Conservation (phyloP, 2,888 invertebrate species). For the Eupithecia inturbata region DNA sequence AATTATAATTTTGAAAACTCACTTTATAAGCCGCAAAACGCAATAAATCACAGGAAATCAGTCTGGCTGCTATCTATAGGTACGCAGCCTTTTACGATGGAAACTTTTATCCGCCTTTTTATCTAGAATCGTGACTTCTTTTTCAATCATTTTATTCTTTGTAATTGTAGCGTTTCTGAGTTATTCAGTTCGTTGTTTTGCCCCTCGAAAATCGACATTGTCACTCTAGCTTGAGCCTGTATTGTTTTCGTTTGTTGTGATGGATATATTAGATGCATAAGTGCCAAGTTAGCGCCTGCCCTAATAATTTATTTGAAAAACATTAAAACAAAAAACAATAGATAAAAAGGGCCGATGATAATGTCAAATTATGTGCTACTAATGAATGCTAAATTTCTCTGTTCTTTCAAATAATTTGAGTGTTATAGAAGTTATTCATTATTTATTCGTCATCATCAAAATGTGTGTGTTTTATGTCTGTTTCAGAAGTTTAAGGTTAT, state of each 20-base stretch:
- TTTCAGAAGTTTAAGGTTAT: no score
- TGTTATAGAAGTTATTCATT: no score
- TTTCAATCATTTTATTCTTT: conserved; percentile 3
- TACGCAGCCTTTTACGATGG: neutral
- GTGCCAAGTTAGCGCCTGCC: no score
- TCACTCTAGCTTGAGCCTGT: neutral
- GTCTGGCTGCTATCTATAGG: neutral
- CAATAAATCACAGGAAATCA: neutral
- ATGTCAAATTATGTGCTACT: no score
- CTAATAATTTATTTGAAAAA: no score
- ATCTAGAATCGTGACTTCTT: neutral
- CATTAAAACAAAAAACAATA: no score
- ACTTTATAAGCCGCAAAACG: neutral
- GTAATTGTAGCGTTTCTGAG: conserved; percentile 10
- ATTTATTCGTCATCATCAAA: no score
- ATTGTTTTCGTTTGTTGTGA: neutral
- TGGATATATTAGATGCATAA: no score
- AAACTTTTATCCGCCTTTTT: neutral
- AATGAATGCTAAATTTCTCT: no score
- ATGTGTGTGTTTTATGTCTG: no score
- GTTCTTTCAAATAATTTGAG: no score
- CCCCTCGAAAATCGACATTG: neutral
- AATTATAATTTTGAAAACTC: neutral
- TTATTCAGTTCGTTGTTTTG: neutral
- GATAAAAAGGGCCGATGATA: no score